These are phyloP conservation scores for Ecliptopera silaceata DNA, from an alignment of 2,888 invertebrate genomes.

Conservation along the genomic window DNA sequence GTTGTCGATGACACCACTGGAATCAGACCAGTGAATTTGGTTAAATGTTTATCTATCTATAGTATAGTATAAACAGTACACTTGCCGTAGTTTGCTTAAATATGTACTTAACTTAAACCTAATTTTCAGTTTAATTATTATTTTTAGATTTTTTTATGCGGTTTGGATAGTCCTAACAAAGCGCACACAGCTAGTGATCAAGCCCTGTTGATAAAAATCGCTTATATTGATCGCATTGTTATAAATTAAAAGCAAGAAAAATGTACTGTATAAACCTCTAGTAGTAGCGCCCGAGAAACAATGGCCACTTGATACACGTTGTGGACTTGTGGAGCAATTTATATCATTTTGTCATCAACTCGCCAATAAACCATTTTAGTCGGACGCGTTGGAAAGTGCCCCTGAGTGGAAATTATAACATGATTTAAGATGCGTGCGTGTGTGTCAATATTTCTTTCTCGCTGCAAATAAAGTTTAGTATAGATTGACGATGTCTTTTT, in stretches of 20 bases:
- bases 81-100: neutral
- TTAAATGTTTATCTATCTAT: neutral
- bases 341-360: constrained; percentile 20
- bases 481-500: too few species aligned
- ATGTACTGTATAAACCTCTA: constrained; percentile 32
- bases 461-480: too few species aligned
- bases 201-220: too few species aligned
- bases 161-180: too few species aligned
- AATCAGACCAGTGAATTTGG: neutral
- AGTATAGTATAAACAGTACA: neutral
- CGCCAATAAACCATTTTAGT: constrained; percentile 19
- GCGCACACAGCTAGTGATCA: too few species aligned
- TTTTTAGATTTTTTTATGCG: too few species aligned
- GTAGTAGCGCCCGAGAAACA: constrained; percentile 4
- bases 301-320: constrained; percentile 27
- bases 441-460: too few species aligned
- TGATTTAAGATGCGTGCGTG: constrained; percentile 1
- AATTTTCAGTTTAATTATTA: too few species aligned
- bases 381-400: constrained; percentile 1
- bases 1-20: constrained; percentile 1
- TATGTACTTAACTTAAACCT: too few species aligned
- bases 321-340: constrained; percentile 23
- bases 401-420: constrained; percentile 3
- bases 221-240: constrained; percentile 35
- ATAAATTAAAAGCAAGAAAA: constrained; percentile 35